A percentile compares a stretch with the other conserved stretches of the same genome.
These are phyloP conservation scores for Anas flavirostris DNA, from an alignment of 2,797 vertebrate species.

Conservation along the genomic window DNA sequence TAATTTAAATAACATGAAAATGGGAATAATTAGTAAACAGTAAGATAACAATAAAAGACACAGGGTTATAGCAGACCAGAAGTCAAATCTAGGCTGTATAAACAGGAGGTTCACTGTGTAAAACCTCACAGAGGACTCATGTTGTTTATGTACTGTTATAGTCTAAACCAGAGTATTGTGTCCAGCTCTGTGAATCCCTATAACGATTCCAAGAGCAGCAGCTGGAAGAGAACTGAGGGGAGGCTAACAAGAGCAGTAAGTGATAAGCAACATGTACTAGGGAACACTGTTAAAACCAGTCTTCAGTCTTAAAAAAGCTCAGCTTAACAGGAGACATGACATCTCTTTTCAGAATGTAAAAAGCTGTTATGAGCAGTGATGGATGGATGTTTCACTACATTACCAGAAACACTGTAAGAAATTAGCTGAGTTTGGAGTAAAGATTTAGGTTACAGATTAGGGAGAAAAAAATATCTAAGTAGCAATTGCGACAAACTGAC, in stretches of 20 bases:
- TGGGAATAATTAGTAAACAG: background rate
- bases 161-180: background rate
- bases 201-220: background rate
- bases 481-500: background rate
- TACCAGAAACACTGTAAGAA: background rate
- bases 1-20: background rate
- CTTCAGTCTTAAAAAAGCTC: background rate
- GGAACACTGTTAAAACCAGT: background rate
- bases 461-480: background rate
- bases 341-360: background rate
- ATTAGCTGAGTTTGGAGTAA: background rate
- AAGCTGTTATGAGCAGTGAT: accelerated
- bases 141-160: background rate
- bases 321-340: background rate
- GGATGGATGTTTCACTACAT: background rate
- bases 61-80: background rate
- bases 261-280: background rate
- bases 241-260: background rate
- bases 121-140: background rate
- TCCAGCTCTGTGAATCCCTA: background rate
- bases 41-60: background rate
- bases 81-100: background rate
- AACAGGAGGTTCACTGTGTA: background rate
- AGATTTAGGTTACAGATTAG: background rate
- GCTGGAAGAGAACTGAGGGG: background rate